Base-by-base conservation (phyloP, 1,140 invertebrate species). In the Portunus trituberculatus region DNA sequence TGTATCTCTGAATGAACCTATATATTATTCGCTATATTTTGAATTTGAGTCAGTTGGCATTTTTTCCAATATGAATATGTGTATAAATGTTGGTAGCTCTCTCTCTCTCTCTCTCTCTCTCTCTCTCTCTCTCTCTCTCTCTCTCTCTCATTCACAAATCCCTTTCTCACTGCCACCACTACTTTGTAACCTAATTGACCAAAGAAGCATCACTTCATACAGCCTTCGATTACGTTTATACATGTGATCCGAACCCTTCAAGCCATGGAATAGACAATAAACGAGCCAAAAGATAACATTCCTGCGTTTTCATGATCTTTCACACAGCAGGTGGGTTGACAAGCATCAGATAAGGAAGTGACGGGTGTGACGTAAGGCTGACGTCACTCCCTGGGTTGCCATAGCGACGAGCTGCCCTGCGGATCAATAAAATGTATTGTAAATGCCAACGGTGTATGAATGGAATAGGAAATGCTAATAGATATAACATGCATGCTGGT, bases 51-150 rank as follows among this genome's bases (percentile, higher is more conserved):
- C 12, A 29, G 28, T 86, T 12, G 7, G 28, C 32, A 7, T 86
- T 12, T 88, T 0, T 88, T 25, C 25, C 3, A 3, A 12, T 31
- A 20, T 88, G 16, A 48, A 10, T 52, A n/a, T 91, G 46, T 91
- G 14, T 91, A 91, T 52, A n/a, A 28, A 91, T 91, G 25, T 52
- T 25, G 20, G 45, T 91, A n/a, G 7, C 16, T 91, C 16, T 91
- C 16, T 59, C 52, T 59, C 52, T 59, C 52, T 59, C 52, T 59
- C 52, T 59, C 67, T 76, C 67, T 76, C 67, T 76, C 67, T 76
- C 67, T 76, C 6, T 76, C 67, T 76, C 67, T 76, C 67, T 76
- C 67, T 76, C 67, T 76, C 67, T 76, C 67, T 76, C 67, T 76
- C 67, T 76, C 67, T 76, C 67, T 76, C 67, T 76, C 20, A 76